These are phyloP conservation scores for Liparis tanakae DNA, from an alignment of 2,797 vertebrate genomes.

Conservation along the genomic window DNA sequence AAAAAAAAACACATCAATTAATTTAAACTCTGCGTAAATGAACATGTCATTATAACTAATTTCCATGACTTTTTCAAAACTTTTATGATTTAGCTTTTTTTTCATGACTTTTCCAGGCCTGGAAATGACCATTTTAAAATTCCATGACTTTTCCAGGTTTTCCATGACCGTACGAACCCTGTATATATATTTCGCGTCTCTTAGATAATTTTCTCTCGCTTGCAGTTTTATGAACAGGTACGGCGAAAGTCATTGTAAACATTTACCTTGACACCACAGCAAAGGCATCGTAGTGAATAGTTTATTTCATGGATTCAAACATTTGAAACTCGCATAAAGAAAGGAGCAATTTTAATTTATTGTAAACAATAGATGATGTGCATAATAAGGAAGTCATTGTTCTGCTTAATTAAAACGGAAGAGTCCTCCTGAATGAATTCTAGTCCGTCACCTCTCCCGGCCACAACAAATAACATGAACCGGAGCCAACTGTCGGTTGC, in stretches of 20 bases:
- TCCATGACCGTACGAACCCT: too few relatives aligned
- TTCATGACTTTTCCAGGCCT: too few relatives aligned
- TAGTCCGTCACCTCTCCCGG: neutral
- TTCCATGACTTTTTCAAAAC: too few relatives aligned
- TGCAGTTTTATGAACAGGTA: neutral
- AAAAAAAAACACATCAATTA: too few relatives aligned
- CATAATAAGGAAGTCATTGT: neutral
- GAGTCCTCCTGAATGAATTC: neutral
- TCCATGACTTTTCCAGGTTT: too few relatives aligned
- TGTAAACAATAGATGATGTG: neutral
- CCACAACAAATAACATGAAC: constrained; percentile 39
- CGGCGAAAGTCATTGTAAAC: neutral
- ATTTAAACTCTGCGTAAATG: too few relatives aligned
- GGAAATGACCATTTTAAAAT: too few relatives aligned
- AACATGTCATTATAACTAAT: too few relatives aligned
- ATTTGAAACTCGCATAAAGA: neutral
- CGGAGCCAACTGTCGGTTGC: neutral
- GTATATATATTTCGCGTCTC: too few relatives aligned
- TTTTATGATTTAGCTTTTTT: too few relatives aligned
- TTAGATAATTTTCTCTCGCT: neutral
- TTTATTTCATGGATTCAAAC: neutral
- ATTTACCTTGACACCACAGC: neutral
- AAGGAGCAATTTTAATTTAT: neutral
- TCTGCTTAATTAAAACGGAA: neutral
- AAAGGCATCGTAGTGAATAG: neutral